Base-by-base conservation (phyloP, 30 jellyfish, hydroid and myxozoan genomes). In the Aurelia sp. region DNA sequence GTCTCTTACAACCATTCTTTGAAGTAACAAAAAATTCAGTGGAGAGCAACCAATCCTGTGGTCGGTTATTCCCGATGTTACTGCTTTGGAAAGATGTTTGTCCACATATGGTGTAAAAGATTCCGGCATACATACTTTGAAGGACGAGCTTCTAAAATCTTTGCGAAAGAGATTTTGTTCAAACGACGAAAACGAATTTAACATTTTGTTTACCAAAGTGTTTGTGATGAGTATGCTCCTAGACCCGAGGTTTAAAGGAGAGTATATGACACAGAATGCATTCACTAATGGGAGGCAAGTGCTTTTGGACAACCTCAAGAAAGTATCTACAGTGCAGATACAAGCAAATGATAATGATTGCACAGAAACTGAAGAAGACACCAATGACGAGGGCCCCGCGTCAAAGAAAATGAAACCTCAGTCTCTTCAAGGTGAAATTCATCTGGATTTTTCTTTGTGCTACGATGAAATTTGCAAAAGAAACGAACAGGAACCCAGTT, bases 401-500 rank as follows among this genome's bases (percentile, higher is more conserved):
- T 17, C 80, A 11, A 76, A 76, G 74, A 76, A 76, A 33, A 13
- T n/a, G n/a, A 76, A 76, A 60, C 60, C 80, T 13, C 33, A 80
- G 66, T 80, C 90, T 13, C 77, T 80, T 22, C 72, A 64, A 64
- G 90, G 63, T 61, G 90, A 80, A 73, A 73, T 73, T 21, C 38
- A 53, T 30, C 85, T 33, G 6, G 85, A 73, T 73, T 73, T 73
- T 73, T 73, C 85, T 8, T 73, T 57, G 57, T 73, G 77, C 47
- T 73, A 47, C 47, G 85, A 73, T 38, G 85, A 73, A 73, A 30
- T 73, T 73, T 73, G 76, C 30, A 17, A 73, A 44, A 73, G 85
- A 73, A 73, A 31, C 47, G 77, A 73, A 47, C 10, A 16, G 47
- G 76, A 73, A 18, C 20, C 85, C 19, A 18, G 31, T 16, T 4